These are phyloP conservation scores for Allophyes oxyacanthae DNA, from an alignment of 2,888 invertebrate species.

Conservation along the genomic window DNA sequence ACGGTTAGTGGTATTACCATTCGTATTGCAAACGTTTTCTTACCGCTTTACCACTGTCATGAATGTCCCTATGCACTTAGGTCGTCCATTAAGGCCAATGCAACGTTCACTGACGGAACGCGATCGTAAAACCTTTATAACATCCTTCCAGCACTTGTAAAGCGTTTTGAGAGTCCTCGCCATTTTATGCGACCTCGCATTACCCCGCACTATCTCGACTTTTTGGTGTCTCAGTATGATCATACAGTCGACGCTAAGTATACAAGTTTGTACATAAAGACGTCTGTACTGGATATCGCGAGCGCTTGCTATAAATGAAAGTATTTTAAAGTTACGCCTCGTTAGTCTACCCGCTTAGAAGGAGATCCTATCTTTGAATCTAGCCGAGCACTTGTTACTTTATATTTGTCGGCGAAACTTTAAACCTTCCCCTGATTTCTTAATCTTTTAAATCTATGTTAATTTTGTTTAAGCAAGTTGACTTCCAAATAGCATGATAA, in stretches of 20 bases:
- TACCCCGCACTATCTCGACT: constrained; percentile 73
- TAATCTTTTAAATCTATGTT: constrained; percentile 10
- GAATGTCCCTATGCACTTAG: constrained; percentile 88
- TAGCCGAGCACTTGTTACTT: constrained; percentile 49
- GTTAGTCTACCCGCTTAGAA: constrained; percentile 62
- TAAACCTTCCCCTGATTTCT: constrained; percentile 31
- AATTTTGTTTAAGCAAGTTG: constrained; percentile 31
- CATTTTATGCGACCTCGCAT: constrained; percentile 82
- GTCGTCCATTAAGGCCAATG: constrained; percentile 87
- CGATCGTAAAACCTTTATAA: constrained; percentile 88
- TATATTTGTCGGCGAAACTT: constrained; percentile 48
- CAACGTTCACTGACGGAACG: constrained; percentile 86
- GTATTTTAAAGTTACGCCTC: constrained; percentile 70
- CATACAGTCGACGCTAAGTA: constrained; percentile 63
- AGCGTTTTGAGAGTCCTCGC: constrained; percentile 84
- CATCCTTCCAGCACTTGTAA: constrained; percentile 89
- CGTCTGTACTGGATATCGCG: constrained; percentile 64
- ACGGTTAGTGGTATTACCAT: constrained; percentile 67
- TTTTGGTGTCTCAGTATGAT: constrained; percentile 68
- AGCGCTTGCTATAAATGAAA: constrained; percentile 63
- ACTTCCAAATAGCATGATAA: constrained; percentile 33
- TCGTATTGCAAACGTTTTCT: constrained; percentile 71
- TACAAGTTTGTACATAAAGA: constrained; percentile 72
- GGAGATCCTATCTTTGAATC: constrained; percentile 53
- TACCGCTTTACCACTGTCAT: constrained; percentile 79